phyloP scores from a whole-genome alignment of 2,797 vertebrate species.

The Sphenodon punctatus region DNA sequence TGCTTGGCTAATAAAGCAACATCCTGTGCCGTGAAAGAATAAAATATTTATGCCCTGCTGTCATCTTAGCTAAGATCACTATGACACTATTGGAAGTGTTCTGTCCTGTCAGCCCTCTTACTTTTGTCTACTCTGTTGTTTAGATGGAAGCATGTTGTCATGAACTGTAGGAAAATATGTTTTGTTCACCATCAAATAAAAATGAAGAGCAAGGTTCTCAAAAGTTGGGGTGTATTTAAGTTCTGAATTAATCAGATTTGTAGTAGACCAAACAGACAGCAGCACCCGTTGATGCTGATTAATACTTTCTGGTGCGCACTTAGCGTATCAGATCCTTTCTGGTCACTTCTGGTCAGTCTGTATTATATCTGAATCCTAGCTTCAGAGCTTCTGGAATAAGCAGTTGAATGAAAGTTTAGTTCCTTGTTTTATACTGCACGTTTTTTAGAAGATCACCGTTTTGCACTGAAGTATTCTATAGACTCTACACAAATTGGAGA shows the following conservation, averaged over 20 bases:
- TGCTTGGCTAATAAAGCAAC: constrained; percentile 25
- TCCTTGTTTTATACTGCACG: too few relatives aligned
- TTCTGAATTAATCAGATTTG: constrained; percentile 24
- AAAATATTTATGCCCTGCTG: constrained; percentile 62
- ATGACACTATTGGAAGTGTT: constrained; percentile 64
- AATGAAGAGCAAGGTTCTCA: constrained; percentile 49
- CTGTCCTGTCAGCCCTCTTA: constrained; percentile 66
- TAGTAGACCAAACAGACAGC: too few relatives aligned
- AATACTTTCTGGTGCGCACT: too few relatives aligned
- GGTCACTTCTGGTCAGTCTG: too few relatives aligned
- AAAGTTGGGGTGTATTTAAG: constrained; percentile 30
- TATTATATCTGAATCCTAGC: too few relatives aligned
- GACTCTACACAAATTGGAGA: too few relatives aligned
- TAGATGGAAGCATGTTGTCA: constrained; percentile 66
- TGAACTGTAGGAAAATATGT: constrained; percentile 47
- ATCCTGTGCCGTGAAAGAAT: constrained; percentile 49
- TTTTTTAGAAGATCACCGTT: too few relatives aligned
- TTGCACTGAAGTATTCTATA: too few relatives aligned
- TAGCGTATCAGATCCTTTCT: too few relatives aligned
- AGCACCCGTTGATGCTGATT: too few relatives aligned
- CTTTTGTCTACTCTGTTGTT: constrained; percentile 65
- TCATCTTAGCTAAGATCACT: constrained; percentile 59
- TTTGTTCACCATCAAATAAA: constrained; percentile 48
- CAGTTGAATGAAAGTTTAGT: too few relatives aligned
- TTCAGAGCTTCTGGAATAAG: too few relatives aligned